A percentile compares a stretch with the other conserved stretches of the same genome.
Conservation (phyloP, 2,113 vertebrate genomes). For the Lepidothrix coronata region DNA sequence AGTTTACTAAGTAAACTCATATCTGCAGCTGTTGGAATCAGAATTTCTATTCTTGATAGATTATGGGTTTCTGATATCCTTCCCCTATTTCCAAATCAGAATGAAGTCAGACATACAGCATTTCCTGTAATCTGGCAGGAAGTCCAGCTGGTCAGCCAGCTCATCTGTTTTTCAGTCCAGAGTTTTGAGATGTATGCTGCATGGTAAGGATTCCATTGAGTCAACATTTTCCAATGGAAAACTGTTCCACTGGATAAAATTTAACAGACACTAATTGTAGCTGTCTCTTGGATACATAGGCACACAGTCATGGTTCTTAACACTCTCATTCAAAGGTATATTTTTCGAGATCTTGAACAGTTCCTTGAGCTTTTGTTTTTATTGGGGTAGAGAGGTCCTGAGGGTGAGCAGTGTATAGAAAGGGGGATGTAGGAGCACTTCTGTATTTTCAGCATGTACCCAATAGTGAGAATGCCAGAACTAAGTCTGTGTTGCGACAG, state of each 20-base stretch:
- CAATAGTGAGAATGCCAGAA: neutral
- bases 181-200: neutral
- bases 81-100: neutral
- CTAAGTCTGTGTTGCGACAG: neutral
- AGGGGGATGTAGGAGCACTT: neutral
- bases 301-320: neutral
- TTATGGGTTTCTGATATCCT: neutral
- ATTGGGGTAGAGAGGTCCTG: neutral
- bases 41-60: neutral
- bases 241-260: neutral
- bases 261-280: neutral
- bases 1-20: neutral
- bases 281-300: neutral
- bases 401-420: neutral
- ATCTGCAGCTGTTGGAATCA: neutral
- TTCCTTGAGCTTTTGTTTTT: neutral
- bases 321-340: neutral
- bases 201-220: neutral
- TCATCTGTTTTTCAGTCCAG: neutral
- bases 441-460: neutral
- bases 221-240: neutral
- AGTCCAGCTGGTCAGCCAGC: neutral
- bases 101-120: neutral
- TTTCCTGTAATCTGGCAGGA: neutral
- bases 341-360: neutral